These are phyloP conservation scores for Zenarchopterus dispar DNA, from an alignment of 2,797 vertebrate species.

Conservation along the genomic window DNA sequence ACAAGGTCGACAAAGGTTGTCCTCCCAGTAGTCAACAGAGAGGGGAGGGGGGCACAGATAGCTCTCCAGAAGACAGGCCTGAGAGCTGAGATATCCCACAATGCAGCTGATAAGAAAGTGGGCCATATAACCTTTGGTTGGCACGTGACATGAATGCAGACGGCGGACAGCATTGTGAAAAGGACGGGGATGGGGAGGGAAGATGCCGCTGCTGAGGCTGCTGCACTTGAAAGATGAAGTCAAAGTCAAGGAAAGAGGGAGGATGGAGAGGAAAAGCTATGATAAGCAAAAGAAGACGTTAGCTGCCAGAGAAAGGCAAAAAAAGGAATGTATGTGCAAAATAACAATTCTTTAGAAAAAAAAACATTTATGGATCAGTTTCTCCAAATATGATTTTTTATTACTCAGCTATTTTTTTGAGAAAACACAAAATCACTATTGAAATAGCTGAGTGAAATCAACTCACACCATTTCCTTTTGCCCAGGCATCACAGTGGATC, in stretches of 20 bases:
- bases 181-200: slow-evolving; percentile 62
- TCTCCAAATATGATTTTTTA: background rate
- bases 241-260: slow-evolving; percentile 70
- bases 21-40: slow-evolving; percentile 71
- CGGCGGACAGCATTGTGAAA: slow-evolving; percentile 63
- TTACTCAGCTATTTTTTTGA: too few relatives aligned
- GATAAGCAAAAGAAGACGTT: slow-evolving; percentile 81
- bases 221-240: slow-evolving; percentile 76
- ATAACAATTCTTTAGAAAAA: slow-evolving; percentile 55
- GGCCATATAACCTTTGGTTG: slow-evolving; percentile 80
- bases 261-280: slow-evolving; percentile 58
- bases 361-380: background rate
- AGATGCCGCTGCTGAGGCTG: slow-evolving; percentile 55
- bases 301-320: slow-evolving; percentile 59
- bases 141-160: slow-evolving; percentile 84
- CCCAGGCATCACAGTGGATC: slow-evolving; percentile 45
- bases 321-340: slow-evolving; percentile 49
- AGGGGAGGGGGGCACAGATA: slow-evolving; percentile 70
- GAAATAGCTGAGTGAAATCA: slow-evolving; percentile 37
- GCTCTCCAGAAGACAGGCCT: slow-evolving; percentile 75
- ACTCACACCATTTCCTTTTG: slow-evolving; percentile 42
- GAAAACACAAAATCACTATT: too few relatives aligned
- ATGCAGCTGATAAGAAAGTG: slow-evolving; percentile 89
- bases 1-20: slow-evolving; percentile 79
- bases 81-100: slow-evolving; percentile 83